phyloP scores from a whole-genome alignment of 1,140 invertebrate genomes.

The Dreissena rostriformis region DNA sequence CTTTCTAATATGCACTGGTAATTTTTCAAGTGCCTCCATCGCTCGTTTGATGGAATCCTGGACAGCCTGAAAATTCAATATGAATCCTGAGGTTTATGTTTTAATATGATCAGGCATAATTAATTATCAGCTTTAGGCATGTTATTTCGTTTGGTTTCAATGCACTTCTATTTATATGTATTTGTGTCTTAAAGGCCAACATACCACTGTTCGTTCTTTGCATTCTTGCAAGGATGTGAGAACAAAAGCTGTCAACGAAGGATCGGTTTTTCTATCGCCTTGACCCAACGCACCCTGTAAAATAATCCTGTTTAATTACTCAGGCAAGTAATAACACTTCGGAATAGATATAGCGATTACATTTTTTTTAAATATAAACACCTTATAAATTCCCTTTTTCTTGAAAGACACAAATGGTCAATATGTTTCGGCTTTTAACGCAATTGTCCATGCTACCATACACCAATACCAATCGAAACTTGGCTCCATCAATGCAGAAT shows the following conservation, averaged over 20 bases:
- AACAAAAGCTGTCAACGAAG: neutral
- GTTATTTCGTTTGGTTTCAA: no score
- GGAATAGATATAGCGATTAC: neutral
- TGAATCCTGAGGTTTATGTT: no score
- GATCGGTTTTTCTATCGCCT: neutral
- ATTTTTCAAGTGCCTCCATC: no score
- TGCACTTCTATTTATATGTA: no score
- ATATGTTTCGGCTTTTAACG: neutral
- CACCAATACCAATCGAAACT: neutral
- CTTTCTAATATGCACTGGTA: no score
- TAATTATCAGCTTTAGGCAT: no score
- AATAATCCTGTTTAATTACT: neutral
- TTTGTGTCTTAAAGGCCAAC: no score
- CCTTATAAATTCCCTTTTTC: neutral
- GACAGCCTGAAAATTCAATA: no score
- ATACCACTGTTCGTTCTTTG: neutral
- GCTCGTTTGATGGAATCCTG: no score
- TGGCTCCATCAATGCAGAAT: neutral
- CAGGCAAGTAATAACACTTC: neutral
- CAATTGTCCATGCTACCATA: neutral
- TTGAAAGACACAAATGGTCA: neutral
- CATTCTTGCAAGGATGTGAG: neutral
- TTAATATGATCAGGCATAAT: no score
- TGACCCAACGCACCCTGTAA: neutral
- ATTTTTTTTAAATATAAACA: neutral